phyloP scores from a whole-genome alignment of 1,140 invertebrate species.

The Rhagoletis pomonella region DNA sequence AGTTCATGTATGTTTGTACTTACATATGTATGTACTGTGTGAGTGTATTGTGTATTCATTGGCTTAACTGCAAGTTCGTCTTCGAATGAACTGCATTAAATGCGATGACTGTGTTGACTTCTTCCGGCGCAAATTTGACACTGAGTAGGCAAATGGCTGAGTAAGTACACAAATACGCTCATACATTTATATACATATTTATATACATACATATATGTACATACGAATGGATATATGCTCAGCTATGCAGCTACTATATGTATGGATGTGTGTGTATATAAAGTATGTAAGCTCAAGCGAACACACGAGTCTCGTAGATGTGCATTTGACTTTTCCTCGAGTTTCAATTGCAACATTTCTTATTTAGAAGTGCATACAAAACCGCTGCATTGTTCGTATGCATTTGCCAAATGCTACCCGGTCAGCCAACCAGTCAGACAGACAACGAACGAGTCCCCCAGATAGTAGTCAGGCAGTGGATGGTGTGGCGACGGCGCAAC shows the following conservation, averaged over 20 bases:
- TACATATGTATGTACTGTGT: background rate
- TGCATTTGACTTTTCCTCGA: slow-evolving; percentile 46
- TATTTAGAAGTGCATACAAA: slow-evolving; percentile 36
- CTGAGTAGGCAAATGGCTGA: slow-evolving; percentile 33
- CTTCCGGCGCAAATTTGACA: slow-evolving; percentile 52
- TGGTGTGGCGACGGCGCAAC: background rate
- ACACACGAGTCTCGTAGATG: background rate
- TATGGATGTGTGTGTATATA: too few species aligned
- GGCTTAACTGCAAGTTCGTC: slow-evolving; percentile 17
- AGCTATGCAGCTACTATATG: too few species aligned
- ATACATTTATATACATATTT: background rate
- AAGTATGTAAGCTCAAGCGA: background rate
- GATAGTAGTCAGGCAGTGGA: background rate
- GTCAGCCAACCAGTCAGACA: slow-evolving; percentile 48
- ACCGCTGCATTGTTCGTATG: background rate
- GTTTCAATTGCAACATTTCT: slow-evolving; percentile 48
- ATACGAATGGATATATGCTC: background rate
- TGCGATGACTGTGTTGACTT: slow-evolving; percentile 46
- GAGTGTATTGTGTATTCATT: background rate
- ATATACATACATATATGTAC: background rate
- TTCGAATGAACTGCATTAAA: slow-evolving; percentile 39
- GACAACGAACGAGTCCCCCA: background rate
- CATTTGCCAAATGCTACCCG: slow-evolving; percentile 15
- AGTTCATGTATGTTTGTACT: background rate
- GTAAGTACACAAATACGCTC: background rate